A percentile compares a stretch with the other conserved stretches of the same genome.
Conservation (phyloP, 2,113 vertebrate genomes). For the Corythaeola cristata region DNA sequence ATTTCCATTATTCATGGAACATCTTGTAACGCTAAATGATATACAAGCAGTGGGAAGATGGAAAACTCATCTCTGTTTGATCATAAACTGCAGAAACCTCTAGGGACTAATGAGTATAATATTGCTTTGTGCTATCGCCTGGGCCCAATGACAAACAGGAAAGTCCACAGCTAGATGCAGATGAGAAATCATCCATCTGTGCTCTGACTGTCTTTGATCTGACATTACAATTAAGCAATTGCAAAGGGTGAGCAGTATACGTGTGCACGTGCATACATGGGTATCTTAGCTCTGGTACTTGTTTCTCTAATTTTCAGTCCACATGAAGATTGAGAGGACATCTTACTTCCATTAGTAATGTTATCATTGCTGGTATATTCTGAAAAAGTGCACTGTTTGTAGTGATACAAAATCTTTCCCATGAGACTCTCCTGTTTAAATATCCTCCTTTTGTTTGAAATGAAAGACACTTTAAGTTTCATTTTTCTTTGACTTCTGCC, state of each 20-base stretch:
- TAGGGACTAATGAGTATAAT: slow-evolving; percentile 14
- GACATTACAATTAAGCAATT: not conserved
- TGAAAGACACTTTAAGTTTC: not conserved
- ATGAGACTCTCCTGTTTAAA: slow-evolving; percentile 22
- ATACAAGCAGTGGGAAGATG: slow-evolving; percentile 13
- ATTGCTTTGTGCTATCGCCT: not conserved
- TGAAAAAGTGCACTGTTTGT: not conserved
- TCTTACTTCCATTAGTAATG: not conserved
- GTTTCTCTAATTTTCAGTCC: not conserved
- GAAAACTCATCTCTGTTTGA: slow-evolving; percentile 40
- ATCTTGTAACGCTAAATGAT: slow-evolving; percentile 53
- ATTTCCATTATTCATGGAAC: slow-evolving; percentile 58
- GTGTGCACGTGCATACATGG: not conserved
- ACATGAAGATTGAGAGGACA: not conserved
- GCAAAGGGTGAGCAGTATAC: not conserved
- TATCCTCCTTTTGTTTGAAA: not conserved
- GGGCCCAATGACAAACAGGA: slow-evolving; percentile 15
- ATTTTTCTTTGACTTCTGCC: not conserved
- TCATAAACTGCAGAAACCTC: not conserved
- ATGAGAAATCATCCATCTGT: not conserved
- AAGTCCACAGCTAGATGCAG: slow-evolving; percentile 1
- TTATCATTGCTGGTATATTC: not conserved
- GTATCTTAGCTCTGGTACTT: not conserved
- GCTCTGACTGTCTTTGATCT: not conserved
- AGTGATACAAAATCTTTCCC: not conserved